These are phyloP conservation scores for Melieria crassipennis DNA, from an alignment of 2,888 invertebrate genomes.

Conservation along the genomic window DNA sequence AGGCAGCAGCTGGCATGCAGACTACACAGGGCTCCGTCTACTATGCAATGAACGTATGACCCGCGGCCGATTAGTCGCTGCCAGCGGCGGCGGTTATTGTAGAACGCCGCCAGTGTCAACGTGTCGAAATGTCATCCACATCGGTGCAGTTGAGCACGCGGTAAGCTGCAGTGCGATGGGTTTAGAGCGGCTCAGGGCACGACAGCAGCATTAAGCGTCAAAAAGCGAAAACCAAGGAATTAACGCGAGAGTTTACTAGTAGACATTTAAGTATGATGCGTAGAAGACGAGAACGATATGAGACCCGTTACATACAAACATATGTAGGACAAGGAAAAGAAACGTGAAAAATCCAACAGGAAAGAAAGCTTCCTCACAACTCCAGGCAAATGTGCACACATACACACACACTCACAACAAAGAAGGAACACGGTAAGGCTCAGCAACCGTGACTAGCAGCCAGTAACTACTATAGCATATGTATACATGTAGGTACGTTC, in stretches of 20 bases:
- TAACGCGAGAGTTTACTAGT: not conserved
- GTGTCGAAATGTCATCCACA: slow-evolving; percentile 61
- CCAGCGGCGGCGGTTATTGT: slow-evolving; percentile 62
- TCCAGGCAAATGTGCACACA: no score
- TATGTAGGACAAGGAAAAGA: slow-evolving; percentile 20
- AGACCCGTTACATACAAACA: slow-evolving; percentile 3
- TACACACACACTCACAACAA: no score
- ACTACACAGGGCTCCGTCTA: slow-evolving; percentile 70
- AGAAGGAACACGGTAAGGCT: no score
- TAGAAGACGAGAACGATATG: not conserved
- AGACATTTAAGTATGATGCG: not conserved
- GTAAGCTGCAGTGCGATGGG: slow-evolving; percentile 32
- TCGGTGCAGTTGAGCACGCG: slow-evolving; percentile 57
- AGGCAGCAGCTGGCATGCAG: slow-evolving; percentile 29
- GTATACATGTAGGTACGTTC: no score
- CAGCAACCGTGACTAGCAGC: no score
- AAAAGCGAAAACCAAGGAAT: not conserved
- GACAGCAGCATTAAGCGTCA: no score
- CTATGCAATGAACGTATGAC: slow-evolving; percentile 90
- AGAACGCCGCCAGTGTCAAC: slow-evolving; percentile 63
- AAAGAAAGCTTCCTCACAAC: no score
- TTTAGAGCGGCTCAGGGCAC: no score
- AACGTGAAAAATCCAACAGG: no score
- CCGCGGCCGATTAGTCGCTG: slow-evolving; percentile 67
- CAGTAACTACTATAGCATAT: no score